Base-by-base conservation (phyloP, 2,888 invertebrate genomes). In the Macaria notata region DNA sequence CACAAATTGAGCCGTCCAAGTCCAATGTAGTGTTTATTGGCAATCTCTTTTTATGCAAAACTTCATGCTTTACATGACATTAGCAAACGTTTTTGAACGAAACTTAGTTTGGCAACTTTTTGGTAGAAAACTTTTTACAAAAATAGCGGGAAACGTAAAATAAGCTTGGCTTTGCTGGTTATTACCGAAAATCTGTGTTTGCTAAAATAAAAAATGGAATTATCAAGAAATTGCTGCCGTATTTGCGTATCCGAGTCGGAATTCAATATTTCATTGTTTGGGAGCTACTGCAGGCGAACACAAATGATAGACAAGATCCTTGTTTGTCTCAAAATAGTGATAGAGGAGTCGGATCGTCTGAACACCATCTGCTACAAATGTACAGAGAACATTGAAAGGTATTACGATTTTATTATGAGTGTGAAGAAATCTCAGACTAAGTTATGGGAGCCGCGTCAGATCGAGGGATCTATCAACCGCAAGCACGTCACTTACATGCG, bases 361-460 rank as follows among this genome's bases (percentile, higher is more conserved):
- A 76, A 76, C 46, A 81, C 83, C 3, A 85, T 90, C 54, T 90
- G 89, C 69, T 85, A 80, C 71, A 85, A 76, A 72, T 90, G 88
- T 64, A 82, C 84, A 5, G 82, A 79, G 52, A 86, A 78, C 49
- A 73, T 89, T 30, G 88, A 88, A 66, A 82, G 76, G 63, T 86
- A 82, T 70, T 82, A 88, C 72, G 81, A 86, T 64, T 89, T 84
- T 69, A 68, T 78, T 46, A 74, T 62, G 56, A 72, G 68, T 46
- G 77, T 88, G 42, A 86, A 81, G 59, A 84, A 87, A 74, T 77
- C 78, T 43, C 88, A 90, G 63, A 72, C 68, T 3, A 77, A 75
- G 62, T 61, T 69, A 36, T 6, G 33, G 7, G 33, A 36, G 33
- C 33, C 73, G 9, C 67, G 68, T 19, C 71, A 64, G 43, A 56